Evolutionary conservation across 2,797 vertebrate genomes (phyloP), one percentile per base, ranked within the genome.

Genomic region (Aplochiton taeniatus): DNA sequence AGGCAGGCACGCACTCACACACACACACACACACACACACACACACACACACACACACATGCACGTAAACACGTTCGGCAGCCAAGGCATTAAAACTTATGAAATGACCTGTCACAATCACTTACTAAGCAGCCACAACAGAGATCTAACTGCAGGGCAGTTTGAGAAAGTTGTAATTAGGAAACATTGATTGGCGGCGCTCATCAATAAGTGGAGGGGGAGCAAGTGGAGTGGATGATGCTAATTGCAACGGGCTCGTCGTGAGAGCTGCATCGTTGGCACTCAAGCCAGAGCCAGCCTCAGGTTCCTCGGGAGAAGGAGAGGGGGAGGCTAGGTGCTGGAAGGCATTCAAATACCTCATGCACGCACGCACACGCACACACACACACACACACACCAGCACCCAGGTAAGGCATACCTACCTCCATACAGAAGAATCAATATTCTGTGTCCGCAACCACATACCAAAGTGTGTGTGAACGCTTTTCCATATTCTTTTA

Each of bases 151-250:
- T 81, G 72, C 47, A 20, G 45, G 20, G 41, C 61, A 44, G 66
- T 85, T 87, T 73, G 69, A 70, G 74, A 79, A 73, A 84, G 80
- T 69, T 80, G 67, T 87, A 86, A 89, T 88, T 88, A 87, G 83
- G 77, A 63, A 1, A 44, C 83, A 88, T 82, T 85, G 84, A 89
- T 87, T 89, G 74, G 81, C 79, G 74, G 81, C 79, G 73, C 81
- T 83, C 73, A 85, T 87, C 82, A 83, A 68, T 46, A 65, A 78
- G 77, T 14, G 47, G 79, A 80, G 80, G 69, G 73, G 76, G 80
- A 85, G 62, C 74, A 78, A 79, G 66, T 60, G 73, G 72, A 83
- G 77, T 56, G 19, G 71, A 76, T 82, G 70, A 84, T 81, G 76
- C 63, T 84, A 85, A 88, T 87, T 86, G 75, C 79, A 71, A 80